Percentiles rank a stretch among this genome's conserved stretches.
phyloP scores from a whole-genome alignment of 2,797 vertebrate species.

The Astyanax mexicanus region DNA sequence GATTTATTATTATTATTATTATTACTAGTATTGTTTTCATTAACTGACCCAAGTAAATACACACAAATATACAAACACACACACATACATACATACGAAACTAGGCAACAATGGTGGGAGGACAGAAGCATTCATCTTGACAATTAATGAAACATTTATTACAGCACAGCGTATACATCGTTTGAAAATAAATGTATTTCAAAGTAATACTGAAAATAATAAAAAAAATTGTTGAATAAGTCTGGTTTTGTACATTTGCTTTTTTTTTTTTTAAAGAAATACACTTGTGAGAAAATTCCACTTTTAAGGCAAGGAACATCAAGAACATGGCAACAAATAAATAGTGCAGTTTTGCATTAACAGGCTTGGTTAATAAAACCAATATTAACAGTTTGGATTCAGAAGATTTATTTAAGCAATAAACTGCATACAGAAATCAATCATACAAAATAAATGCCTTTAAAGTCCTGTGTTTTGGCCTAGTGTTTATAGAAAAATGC shows the following conservation, averaged over 20 bases:
- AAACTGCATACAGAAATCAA: too few species aligned
- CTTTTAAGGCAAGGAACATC: neutral
- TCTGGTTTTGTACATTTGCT: constrained; percentile 12
- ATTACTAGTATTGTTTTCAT: constrained; percentile 47
- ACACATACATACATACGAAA: too few species aligned
- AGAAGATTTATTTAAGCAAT: too few species aligned
- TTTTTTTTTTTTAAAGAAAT: constrained; percentile 39
- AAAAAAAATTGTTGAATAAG: constrained; percentile 76
- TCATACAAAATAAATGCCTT: too few species aligned
- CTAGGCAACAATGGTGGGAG: constrained; percentile 61
- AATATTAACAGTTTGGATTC: too few species aligned
- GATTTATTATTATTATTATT: constrained; percentile 61
- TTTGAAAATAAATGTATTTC: constrained; percentile 82
- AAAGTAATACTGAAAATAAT: constrained; percentile 82
- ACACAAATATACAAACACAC: constrained; percentile 62
- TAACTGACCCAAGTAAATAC: constrained; percentile 70
- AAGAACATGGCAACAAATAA: neutral
- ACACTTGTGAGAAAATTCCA: neutral
- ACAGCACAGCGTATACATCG: constrained; percentile 80
- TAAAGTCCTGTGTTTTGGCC: too few species aligned
- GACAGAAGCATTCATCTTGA: constrained; percentile 73
- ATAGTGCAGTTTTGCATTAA: too few species aligned
- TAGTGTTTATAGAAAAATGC: too few species aligned
- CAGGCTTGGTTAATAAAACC: too few species aligned
- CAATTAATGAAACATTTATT: constrained; percentile 74